Evolutionary conservation across 2,888 invertebrate species (phyloP).

Genomic region (Spisula solida): DNA sequence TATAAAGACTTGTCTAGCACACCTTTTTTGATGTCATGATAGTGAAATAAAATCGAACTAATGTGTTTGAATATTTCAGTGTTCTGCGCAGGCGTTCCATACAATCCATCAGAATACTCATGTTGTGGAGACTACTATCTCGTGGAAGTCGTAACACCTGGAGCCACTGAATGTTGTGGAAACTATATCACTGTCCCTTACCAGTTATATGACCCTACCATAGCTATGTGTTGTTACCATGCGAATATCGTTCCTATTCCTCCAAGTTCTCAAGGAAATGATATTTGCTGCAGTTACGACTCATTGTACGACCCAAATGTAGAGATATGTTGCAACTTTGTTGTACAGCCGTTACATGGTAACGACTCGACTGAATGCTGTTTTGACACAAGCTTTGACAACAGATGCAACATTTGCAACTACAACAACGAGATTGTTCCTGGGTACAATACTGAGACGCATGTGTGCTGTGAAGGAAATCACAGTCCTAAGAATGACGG

Average conservation of each 20-base stretch:
- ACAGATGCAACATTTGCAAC: conserved; percentile 21
- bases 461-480: conserved; percentile 47
- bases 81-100: neutral
- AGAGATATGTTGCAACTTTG: conserved; percentile 46
- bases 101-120: neutral
- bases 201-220: conserved; percentile 18
- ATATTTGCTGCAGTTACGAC: conserved; percentile 40
- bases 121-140: conserved; percentile 3
- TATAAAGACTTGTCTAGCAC: too few relatives aligned
- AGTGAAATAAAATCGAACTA: too few relatives aligned
- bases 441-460: conserved; percentile 24
- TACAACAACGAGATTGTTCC: neutral
- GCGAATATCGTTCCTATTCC: conserved; percentile 11
- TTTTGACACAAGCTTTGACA: conserved; percentile 29
- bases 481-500: neutral
- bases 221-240: conserved; percentile 32
- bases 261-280: neutral
- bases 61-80: conserved; percentile 8
- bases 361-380: conserved; percentile 33
- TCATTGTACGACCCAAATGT: conserved; percentile 21
- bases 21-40: too few relatives aligned
- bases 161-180: conserved; percentile 30
- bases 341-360: conserved; percentile 27
- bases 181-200: neutral
- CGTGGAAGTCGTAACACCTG: neutral